phyloP scores from a whole-genome alignment of 2,888 invertebrate genomes.

The Lithosia quadra region DNA sequence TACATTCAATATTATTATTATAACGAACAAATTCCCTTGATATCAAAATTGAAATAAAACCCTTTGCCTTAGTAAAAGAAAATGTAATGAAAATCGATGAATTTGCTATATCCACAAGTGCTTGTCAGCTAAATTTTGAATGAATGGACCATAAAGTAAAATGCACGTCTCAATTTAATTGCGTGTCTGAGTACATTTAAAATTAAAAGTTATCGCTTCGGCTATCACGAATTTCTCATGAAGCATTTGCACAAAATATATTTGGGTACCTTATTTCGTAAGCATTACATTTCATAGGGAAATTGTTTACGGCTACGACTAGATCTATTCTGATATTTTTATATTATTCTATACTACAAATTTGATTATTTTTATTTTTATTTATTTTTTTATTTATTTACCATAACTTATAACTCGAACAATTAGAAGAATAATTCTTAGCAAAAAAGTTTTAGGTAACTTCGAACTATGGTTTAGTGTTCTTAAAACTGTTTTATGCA shows the following conservation, averaged over 20 bases:
- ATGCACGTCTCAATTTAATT: background rate
- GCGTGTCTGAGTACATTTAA: background rate
- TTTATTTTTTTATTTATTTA: too few relatives aligned
- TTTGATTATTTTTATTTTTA: background rate
- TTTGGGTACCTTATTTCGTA: slow-evolving; percentile 45
- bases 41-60: too few relatives aligned
- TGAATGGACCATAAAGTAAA: background rate
- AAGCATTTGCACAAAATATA: slow-evolving; percentile 32
- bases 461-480: slow-evolving; percentile 1
- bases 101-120: too few relatives aligned
- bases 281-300: slow-evolving; percentile 44
- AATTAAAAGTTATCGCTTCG: slow-evolving; percentile 14
- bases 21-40: too few relatives aligned
- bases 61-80: background rate
- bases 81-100: background rate
- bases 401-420: too few relatives aligned
- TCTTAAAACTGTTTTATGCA: too few relatives aligned
- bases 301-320: slow-evolving; percentile 41
- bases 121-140: background rate
- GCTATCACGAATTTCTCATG: slow-evolving; percentile 22
- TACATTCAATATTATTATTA: too few relatives aligned
- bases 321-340: slow-evolving; percentile 30
- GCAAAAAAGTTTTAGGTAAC: slow-evolving; percentile 11
- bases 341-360: slow-evolving; percentile 20
- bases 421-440: too few relatives aligned